Base-by-base conservation (phyloP, 1,140 invertebrate species). In the Sipha flava region DNA sequence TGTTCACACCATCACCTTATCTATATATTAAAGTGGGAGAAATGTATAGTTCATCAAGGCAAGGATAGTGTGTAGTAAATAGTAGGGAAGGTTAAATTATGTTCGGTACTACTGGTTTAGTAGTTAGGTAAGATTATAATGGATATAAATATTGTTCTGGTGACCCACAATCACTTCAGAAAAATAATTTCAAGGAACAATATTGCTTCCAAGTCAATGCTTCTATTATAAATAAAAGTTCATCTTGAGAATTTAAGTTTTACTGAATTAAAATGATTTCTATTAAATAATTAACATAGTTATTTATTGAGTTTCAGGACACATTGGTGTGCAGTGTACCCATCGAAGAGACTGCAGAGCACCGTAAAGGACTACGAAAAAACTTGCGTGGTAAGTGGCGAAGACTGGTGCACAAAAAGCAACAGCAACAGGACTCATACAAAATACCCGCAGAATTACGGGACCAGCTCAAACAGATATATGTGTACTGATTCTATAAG, bases 381-480 rank as follows among this genome's bases (percentile, higher is more conserved):
- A 93, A 94, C 84, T 89, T 94, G 82, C 91, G 92, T 82, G 92
- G 92, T 82, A 90, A 91, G 83, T 93, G 92, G 90, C 90, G 91
- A 85, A 89, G 92, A 82, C 87, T 94, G 82, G 92, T 93, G 75
- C 73, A 77, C 34, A 92, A 92, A 84, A 91, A 90, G 88, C 93
- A 94, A 87, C 89, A 91, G 43, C 89, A 90, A 82, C 89, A 91
- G 84, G 92, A 94, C 83, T 89, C 91, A 79, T 93, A 93, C 87
- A 92, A 91, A 83, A 93, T 95, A 87, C 92, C 93, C 79, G 91
- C 92, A 37, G 93, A 94, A 86, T 88, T 94, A 80, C 92, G 93
- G 86, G 92, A 93, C 82, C 93, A 95, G 86, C 88, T 95, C 52
- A 94, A 94, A 86, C 91, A 93, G 84, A 94, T 95, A 83, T 95